Percentiles rank a stretch among this genome's conserved stretches.
Conservation (phyloP, 2,113 vertebrate genomes). For the Carlito syrichta region DNA sequence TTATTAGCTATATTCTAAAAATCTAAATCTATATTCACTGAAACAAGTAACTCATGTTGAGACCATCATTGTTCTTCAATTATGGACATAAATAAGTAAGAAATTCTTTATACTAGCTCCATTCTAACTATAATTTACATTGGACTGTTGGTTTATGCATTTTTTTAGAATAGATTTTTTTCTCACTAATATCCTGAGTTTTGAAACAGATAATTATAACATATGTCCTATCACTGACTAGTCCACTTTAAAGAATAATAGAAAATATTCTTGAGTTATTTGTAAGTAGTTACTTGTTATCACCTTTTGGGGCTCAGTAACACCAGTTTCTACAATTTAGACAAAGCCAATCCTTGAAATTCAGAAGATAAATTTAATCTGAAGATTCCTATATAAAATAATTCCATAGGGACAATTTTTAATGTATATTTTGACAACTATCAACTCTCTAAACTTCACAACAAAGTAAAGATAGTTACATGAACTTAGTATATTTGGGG, state of each 20-base stretch:
- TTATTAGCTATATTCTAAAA: neutral
- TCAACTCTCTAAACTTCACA: constrained; percentile 34
- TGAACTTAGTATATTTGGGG: constrained; percentile 15
- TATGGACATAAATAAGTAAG: neutral
- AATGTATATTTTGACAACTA: neutral
- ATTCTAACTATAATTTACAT: neutral
- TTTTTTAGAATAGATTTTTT: constrained; percentile 19
- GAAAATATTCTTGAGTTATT: neutral
- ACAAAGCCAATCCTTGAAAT: constrained; percentile 18
- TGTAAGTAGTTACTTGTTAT: neutral
- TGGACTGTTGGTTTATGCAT: neutral
- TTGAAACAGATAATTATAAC: constrained; percentile 16
- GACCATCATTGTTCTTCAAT: neutral
- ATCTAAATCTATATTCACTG: neutral
- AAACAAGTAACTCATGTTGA: neutral
- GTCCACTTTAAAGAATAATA: neutral
- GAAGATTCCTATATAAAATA: neutral
- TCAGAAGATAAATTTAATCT: neutral
- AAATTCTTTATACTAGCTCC: neutral
- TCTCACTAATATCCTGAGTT: neutral
- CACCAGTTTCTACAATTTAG: neutral
- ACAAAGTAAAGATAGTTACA: constrained; percentile 22
- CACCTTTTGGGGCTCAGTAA: constrained; percentile 17
- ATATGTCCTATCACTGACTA: neutral
- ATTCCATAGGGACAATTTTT: neutral